A percentile compares a stretch with the other conserved stretches of the same genome.
These are phyloP conservation scores for Jaculus jaculus DNA, from an alignment of 2,113 vertebrate genomes.

Conservation along the genomic window DNA sequence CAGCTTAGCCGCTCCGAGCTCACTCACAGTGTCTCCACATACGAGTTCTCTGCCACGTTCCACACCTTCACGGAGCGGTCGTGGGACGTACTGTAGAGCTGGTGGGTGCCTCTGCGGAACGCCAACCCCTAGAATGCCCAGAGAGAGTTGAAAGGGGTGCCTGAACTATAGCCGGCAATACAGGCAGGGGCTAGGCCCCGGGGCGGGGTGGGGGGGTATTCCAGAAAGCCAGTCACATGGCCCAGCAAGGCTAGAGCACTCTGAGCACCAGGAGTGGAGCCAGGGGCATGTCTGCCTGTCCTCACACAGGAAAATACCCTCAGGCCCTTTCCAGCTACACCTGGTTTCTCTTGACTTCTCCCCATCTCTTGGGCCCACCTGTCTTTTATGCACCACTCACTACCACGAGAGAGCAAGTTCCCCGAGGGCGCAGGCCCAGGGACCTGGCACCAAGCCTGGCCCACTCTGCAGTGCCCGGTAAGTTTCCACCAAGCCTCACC, in stretches of 20 bases:
- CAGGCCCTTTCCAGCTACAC: too few relatives aligned
- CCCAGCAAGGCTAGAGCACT: neutral
- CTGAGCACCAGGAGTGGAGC: too few relatives aligned
- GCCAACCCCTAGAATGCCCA: slow-evolving; percentile 89
- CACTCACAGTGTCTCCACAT: slow-evolving; percentile 96
- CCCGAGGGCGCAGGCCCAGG: neutral
- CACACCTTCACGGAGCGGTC: slow-evolving; percentile 97
- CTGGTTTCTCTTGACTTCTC: neutral
- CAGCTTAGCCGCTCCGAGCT: neutral
- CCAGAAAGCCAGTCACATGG: neutral
- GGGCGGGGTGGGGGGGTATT: too few relatives aligned
- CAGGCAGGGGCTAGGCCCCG: neutral
- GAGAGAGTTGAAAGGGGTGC: neutral
- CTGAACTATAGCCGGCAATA: neutral
- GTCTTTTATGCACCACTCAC: neutral
- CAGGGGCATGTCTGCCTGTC: too few relatives aligned
- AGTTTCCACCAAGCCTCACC: slow-evolving; percentile 77
- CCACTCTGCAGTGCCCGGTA: accelerated
- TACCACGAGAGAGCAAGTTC: neutral
- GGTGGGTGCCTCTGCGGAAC: slow-evolving; percentile 93
- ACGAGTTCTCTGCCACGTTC: slow-evolving; percentile 96
- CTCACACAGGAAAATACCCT: neutral
- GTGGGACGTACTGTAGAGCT: slow-evolving; percentile 95
- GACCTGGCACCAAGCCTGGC: neutral
- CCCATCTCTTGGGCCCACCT: neutral